Conservation (phyloP, 2,113 vertebrate genomes). For the Ciconia stormi region DNA sequence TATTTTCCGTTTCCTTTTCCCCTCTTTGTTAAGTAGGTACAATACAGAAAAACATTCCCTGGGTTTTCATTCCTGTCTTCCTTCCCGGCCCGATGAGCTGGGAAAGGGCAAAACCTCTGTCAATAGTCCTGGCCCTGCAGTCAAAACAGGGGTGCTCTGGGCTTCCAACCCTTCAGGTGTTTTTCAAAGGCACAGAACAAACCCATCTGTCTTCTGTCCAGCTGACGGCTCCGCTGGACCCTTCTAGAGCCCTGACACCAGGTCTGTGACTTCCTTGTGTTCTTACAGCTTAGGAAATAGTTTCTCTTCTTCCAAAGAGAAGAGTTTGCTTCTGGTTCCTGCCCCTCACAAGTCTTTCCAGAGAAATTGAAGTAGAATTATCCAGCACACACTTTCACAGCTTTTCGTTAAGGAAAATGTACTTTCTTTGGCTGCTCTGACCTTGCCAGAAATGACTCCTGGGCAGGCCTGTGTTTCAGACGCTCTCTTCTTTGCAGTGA, state of each 20-base stretch:
- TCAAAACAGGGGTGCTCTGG: neutral
- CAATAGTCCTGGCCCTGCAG: neutral
- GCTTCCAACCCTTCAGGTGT: neutral
- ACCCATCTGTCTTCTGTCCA: neutral
- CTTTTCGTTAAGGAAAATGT: neutral
- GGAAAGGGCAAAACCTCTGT: neutral
- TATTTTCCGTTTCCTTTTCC: conserved; percentile 49
- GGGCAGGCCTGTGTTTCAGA: neutral
- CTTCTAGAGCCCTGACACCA: accelerated
- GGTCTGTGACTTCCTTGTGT: neutral
- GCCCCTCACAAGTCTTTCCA: neutral
- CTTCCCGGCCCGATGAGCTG: conserved; percentile 18
- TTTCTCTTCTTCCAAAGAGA: neutral
- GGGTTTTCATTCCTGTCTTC: neutral
- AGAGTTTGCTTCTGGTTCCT: neutral
- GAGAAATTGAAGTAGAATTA: neutral
- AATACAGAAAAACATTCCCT: neutral
- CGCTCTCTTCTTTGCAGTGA: neutral
- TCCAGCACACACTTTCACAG: neutral
- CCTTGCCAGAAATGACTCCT: neutral
- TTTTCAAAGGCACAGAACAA: neutral
- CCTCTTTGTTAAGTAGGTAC: conserved; percentile 15
- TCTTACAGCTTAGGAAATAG: neutral
- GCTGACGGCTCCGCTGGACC: neutral
- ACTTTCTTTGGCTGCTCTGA: neutral